A percentile compares a stretch with the other conserved stretches of the same genome.
Evolutionary conservation across 2,888 invertebrate genomes (phyloP).

Genomic region (Phrixothrix hirtus): DNA sequence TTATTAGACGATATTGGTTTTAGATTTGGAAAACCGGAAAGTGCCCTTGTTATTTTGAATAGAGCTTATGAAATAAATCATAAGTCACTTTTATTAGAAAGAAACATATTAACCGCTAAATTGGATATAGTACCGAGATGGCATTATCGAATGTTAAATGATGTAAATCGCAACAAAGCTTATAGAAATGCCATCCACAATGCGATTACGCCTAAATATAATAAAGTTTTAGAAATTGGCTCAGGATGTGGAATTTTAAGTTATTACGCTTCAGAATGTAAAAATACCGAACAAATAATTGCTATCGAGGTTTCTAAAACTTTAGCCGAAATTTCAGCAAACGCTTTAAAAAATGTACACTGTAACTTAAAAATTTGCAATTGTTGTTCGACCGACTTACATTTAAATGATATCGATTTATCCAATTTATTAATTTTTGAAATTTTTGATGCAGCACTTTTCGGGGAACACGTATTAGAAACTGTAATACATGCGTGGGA

Average conservation of each 20-base stretch:
- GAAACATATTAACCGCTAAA: conserved; percentile 69
- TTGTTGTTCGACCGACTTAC: conserved; percentile 64
- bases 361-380: conserved; percentile 59
- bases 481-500: conserved; percentile 72
- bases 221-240: conserved; percentile 73
- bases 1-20: no score
- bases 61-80: conserved; percentile 34
- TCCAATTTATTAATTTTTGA: conserved; percentile 73
- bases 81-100: conserved; percentile 55
- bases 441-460: conserved; percentile 77
- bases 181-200: conserved; percentile 66
- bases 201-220: conserved; percentile 58
- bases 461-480: conserved; percentile 74
- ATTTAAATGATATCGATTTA: conserved; percentile 24
- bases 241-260: conserved; percentile 77
- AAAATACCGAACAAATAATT: conserved; percentile 59
- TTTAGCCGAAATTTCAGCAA: conserved; percentile 66
- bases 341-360: conserved; percentile 63
- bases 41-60: conserved; percentile 46
- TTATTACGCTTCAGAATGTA: conserved; percentile 61
- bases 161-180: conserved; percentile 67
- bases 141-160: conserved; percentile 86
- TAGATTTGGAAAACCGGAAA: conserved; percentile 45
- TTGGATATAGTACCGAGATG: conserved; percentile 74
- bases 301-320: conserved; percentile 71